Percentiles rank a stretch among this genome's conserved stretches.
Conservation (phyloP, 2,113 vertebrate genomes). For the Chamaetylas fuelleborni region DNA sequence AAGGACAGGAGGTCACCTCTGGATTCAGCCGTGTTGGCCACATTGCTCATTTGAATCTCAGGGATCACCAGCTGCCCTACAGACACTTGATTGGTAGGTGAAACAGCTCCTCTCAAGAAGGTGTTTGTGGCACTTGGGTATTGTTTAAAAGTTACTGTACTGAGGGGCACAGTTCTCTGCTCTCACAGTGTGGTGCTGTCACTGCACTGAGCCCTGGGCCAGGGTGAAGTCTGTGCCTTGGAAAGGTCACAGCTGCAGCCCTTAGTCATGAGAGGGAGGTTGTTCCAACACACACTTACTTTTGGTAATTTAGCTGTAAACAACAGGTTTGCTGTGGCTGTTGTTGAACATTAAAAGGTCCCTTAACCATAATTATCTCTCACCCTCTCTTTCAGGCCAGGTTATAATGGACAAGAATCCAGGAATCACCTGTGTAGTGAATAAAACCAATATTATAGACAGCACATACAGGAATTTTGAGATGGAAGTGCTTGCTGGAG, state of each 20-base stretch:
- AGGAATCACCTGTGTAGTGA: conserved; percentile 91
- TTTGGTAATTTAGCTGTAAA: neutral
- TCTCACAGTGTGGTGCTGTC: neutral
- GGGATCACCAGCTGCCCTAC: conserved; percentile 92
- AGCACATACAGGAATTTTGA: conserved; percentile 92
- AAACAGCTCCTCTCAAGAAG: neutral
- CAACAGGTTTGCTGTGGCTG: neutral
- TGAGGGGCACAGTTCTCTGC: neutral
- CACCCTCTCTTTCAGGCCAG: conserved; percentile 78
- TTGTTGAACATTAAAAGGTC: neutral
- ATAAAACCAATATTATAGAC: conserved; percentile 91
- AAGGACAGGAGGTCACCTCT: conserved; percentile 89
- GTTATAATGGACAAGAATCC: conserved; percentile 97
- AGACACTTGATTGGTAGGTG: conserved; percentile 90
- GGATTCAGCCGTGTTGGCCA: conserved; percentile 94
- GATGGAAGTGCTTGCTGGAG: conserved; percentile 93
- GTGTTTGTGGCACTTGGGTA: accelerated
- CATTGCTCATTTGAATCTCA: conserved; percentile 93
- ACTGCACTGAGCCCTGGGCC: neutral
- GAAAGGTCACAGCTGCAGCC: neutral
- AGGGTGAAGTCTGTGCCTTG: neutral
- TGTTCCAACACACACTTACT: neutral
- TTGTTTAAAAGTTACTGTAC: neutral
- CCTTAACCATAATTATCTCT: neutral
- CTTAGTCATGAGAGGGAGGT: neutral